These are phyloP conservation scores for Limenitis arthemis DNA, from an alignment of 2,888 invertebrate genomes.

Conservation along the genomic window DNA sequence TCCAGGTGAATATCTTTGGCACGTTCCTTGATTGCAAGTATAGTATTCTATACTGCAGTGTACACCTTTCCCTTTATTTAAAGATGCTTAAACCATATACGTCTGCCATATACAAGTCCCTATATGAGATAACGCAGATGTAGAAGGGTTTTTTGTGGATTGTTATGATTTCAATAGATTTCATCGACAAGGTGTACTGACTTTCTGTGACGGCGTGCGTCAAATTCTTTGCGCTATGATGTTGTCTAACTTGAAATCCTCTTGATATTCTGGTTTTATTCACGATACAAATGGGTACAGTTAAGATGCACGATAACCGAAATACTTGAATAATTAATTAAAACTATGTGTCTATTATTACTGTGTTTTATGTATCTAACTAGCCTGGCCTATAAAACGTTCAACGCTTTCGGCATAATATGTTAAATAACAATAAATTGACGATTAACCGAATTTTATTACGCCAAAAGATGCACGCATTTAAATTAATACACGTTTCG, in stretches of 20 bases:
- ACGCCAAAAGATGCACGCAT: slow-evolving; percentile 19
- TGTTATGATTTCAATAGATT: slow-evolving; percentile 49
- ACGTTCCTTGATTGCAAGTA: slow-evolving; percentile 46
- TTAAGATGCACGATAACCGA: slow-evolving; percentile 12
- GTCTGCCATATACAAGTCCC: slow-evolving; percentile 20
- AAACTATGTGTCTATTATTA: not conserved
- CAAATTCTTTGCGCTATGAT: slow-evolving; percentile 22
- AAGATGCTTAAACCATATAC: slow-evolving; percentile 7
- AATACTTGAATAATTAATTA: slow-evolving; percentile 16
- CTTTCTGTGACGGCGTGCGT: slow-evolving; percentile 44
- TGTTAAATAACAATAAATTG: slow-evolving; percentile 8
- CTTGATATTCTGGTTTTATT: slow-evolving; percentile 20
- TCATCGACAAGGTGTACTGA: slow-evolving; percentile 46
- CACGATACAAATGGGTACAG: slow-evolving; percentile 15
- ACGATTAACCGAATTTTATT: slow-evolving; percentile 17
- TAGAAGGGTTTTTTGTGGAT: slow-evolving; percentile 56
- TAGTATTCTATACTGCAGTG: not conserved
- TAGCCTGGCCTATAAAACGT: slow-evolving; percentile 18
- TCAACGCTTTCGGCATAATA: slow-evolving; percentile 5
- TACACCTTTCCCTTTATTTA: slow-evolving; percentile 40
- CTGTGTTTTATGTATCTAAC: not conserved
- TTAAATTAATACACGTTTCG: slow-evolving; percentile 16
- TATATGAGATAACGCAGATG: slow-evolving; percentile 46
- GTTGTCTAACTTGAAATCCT: slow-evolving; percentile 21
- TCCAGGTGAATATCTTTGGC: slow-evolving; percentile 50